A percentile compares a stretch with the other conserved stretches of the same genome.
These are phyloP conservation scores for Xenentodon cancila DNA, from an alignment of 2,797 vertebrate genomes.

Conservation along the genomic window DNA sequence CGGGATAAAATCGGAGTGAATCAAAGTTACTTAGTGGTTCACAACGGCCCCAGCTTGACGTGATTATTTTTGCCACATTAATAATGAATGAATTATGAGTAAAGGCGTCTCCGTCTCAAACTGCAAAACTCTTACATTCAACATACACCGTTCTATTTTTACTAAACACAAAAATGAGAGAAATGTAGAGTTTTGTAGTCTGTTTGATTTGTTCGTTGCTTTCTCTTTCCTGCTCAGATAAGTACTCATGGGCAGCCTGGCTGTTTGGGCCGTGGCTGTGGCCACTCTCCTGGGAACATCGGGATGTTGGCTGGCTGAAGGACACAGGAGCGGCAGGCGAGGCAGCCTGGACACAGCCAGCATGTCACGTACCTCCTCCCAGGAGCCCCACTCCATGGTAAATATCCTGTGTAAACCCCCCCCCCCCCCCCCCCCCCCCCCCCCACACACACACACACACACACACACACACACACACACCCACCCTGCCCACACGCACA, in stretches of 20 bases:
- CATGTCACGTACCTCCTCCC: slow-evolving; percentile 44
- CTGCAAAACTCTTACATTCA: background rate
- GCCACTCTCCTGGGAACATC: slow-evolving; percentile 84
- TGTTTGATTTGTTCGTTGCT: slow-evolving; percentile 14
- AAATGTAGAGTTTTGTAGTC: background rate
- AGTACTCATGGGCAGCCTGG: slow-evolving; percentile 83
- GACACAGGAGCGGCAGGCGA: slow-evolving; percentile 71
- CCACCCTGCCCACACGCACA: too few species aligned
- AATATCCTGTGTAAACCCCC: slow-evolving; percentile 23
- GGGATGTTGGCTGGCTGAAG: slow-evolving; percentile 72
- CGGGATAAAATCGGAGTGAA: slow-evolving; percentile 19
- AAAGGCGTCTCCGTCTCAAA: background rate
- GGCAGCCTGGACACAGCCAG: slow-evolving; percentile 69
- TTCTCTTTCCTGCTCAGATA: slow-evolving; percentile 69
- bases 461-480: too few species aligned
- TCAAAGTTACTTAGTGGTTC: background rate
- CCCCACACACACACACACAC: too few species aligned
- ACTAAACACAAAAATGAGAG: background rate
- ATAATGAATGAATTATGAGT: too few species aligned
- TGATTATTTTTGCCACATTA: background rate
- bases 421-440: too few species aligned
- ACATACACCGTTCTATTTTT: background rate
- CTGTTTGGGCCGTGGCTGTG: slow-evolving; percentile 84
- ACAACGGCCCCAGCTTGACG: background rate
- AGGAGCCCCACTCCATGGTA: slow-evolving; percentile 82